Evolutionary conservation across 2,888 invertebrate species (phyloP), one percentile per base, ranked within the genome.

Genomic region (Dione vanillae): DNA sequence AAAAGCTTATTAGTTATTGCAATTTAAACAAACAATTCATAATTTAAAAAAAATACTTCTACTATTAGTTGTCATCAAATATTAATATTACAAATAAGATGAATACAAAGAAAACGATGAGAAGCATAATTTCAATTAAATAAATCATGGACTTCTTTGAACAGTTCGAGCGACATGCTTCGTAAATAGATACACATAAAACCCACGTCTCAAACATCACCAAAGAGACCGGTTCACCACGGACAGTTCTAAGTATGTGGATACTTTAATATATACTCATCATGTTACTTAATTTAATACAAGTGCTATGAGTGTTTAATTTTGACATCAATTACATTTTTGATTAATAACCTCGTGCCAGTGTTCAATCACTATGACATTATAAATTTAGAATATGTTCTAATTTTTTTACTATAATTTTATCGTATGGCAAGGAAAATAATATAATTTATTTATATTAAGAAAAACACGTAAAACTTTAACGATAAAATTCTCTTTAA

Each of bases 201-300:
- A 80, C 81, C 82, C 84, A 83, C 86, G 82, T 87, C 85, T 88
- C 87, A 85, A 87, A 85, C 89, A 89, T 87, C 78, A 86, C 86
- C 86, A 88, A 89, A 86, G 87, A 86, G 80, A 91, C 91, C 91
- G 91, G 91, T 91, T 90, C 80, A 79, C 74, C 73, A 79, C 80
- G 81, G 82, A 80, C 85, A 79, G 78, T 82, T 80, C 80, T 81
- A 81, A 81, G 76, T 79, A 80, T 82, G 82, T 84, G 85, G 84
- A 84, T 77, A 76, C 78, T 84, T 82, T 82, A 83, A 82, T 83
- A 79, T 79, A 81, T 78, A 78, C 77, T 77, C 76, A 77, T 78
- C 75, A 67, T 71, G 64, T 78, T 74, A 71, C 72, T 74, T 68
- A 70, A 74, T 76, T 77, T 73, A 75, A 74, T 52, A 75, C 20